Base-by-base conservation (phyloP, 2,797 vertebrate species). In the Calcarius lapponicus region DNA sequence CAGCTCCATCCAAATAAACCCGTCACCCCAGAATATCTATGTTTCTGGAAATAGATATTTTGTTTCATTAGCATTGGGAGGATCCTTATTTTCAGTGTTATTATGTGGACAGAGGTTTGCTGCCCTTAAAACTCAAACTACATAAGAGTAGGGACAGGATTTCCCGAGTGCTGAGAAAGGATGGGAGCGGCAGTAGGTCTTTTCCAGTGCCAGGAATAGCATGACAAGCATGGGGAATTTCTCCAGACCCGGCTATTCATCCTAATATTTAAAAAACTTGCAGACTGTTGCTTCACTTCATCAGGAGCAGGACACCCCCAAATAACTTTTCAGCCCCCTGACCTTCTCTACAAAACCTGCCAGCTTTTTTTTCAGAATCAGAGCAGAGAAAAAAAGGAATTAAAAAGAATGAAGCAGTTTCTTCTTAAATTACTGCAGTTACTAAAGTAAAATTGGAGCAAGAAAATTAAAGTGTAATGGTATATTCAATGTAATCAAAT, bases 391-490 rank as follows among this genome's bases (percentile, higher is more conserved):
- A 62, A 71, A 62, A 71, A 18, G 4, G 3, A 60, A 54, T 53
- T 31, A 1, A 17, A 42, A 71, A 61, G n/a, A 89, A 67, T 4
- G 2, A 92, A 88, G 43, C 17, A 13, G 9, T 70, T 86, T 73
- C 47, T 81, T 74, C 40, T 72, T 34, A 79, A 58, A 85, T 61
- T 29, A 92, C 57, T 40, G 11, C 91, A 91, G n/a, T 61, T 65
- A 34, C 61, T 78, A 88, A 84, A 88, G 79, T 53, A 91, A 93
- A 90, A 92, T 21, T 3, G 6, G 50, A 86, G 36, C 36, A 69
- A 83, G 67, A 70, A 88, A 95, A 84, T 80, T 48, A 76, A 90
- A 31, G 36, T 81, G 71, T 43, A 87, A 89, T 90, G 53, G 24
- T 79, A 19, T 38, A 87, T 87, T 89, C 88, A 82, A 66, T 76